Evolutionary conservation across 2,888 invertebrate species (phyloP).

Genomic region (Entomobrya proxima): DNA sequence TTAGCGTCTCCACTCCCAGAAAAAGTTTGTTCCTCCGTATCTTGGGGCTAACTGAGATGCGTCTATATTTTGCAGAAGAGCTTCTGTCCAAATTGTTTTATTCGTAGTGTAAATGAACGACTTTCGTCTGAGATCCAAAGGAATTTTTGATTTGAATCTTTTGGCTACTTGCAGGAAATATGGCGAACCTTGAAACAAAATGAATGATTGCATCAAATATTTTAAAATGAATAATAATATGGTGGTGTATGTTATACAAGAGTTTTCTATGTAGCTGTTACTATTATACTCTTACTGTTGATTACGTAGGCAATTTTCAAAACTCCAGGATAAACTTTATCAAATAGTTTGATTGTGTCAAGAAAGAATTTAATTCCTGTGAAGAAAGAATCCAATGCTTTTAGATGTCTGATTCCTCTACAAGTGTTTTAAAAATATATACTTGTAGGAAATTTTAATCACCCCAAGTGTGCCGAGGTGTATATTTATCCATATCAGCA

Average conservation of each 20-base stretch:
- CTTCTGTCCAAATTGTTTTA: neutral
- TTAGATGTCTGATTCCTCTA: neutral
- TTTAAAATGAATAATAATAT: no score
- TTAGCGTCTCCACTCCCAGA: neutral
- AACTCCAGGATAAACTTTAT: constrained; percentile 16
- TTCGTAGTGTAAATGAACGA: constrained; percentile 27
- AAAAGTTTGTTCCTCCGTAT: constrained; percentile 48
- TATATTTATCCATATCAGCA: constrained; percentile 30
- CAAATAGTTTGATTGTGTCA: neutral
- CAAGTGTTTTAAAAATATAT: neutral
- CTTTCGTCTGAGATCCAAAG: constrained; percentile 32
- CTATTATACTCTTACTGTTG: constrained; percentile 13
- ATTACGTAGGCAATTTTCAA: constrained; percentile 27
- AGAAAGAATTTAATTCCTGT: constrained; percentile 10
- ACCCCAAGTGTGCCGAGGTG: neutral
- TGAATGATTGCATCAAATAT: neutral
- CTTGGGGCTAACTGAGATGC: constrained; percentile 14
- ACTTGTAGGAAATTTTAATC: no score
- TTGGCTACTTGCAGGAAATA: constrained; percentile 19
- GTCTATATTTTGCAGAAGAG: neutral
- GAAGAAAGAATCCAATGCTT: neutral
- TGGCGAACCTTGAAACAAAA: neutral
- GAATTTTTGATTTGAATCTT: neutral
- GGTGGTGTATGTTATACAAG: no score
- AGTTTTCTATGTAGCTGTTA: neutral